Evolutionary conservation across 2,113 vertebrate species (phyloP).

Genomic region (Sardina pilchardus): DNA sequence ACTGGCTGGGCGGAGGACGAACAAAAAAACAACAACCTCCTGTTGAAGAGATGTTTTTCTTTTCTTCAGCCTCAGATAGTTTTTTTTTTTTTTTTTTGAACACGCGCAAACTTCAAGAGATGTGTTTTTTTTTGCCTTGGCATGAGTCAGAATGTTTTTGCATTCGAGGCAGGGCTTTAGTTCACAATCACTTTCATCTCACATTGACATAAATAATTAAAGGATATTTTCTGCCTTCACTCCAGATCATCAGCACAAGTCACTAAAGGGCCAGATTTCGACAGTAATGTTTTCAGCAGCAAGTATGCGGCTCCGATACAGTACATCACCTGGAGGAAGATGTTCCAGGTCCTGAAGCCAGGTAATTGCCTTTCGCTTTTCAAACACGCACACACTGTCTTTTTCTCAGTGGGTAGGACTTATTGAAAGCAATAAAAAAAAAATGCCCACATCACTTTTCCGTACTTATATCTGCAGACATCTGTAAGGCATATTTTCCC

Average conservation of each 20-base stretch:
- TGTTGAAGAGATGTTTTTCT: background rate
- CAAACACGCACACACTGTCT: background rate
- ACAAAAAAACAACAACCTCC: background rate
- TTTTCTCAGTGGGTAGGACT: background rate
- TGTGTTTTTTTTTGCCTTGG: background rate
- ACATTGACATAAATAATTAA: background rate
- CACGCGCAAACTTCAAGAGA: background rate
- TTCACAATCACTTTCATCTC: background rate
- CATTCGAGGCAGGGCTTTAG: background rate
- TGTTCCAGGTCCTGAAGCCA: constrained; percentile 74
- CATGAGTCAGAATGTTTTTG: background rate
- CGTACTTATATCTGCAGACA: background rate
- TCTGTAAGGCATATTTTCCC: background rate
- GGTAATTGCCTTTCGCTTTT: constrained; percentile 63
- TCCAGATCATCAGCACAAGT: constrained; percentile 53
- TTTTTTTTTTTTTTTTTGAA: background rate
- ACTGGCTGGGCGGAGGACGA: background rate
- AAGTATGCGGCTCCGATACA: constrained; percentile 76
- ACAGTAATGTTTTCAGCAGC: constrained; percentile 64
- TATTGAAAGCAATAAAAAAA: background rate
- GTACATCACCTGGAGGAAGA: constrained; percentile 80
- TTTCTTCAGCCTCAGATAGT: background rate
- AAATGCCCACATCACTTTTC: background rate
- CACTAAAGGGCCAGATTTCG: constrained; percentile 55
- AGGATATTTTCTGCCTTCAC: background rate